Evolutionary conservation across 1,140 invertebrate genomes (phyloP), one percentile per base, ranked within the genome.

Genomic region (Brachionus rubens): DNA sequence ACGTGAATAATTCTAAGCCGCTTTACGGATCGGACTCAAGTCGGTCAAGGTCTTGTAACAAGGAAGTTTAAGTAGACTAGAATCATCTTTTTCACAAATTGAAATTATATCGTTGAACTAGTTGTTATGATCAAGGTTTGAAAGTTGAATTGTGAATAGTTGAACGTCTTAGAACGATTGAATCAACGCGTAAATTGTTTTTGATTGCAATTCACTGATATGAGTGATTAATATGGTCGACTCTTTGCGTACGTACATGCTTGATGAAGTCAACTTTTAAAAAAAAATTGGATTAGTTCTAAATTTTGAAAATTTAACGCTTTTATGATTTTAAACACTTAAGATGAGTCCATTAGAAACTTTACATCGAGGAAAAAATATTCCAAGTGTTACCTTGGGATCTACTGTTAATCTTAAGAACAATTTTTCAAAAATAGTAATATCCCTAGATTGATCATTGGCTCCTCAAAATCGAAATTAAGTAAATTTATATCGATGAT

Each of bases 31-130:
- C 0, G 94, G 93, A 40, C 91, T 89, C 3, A 98, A 87, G 82
- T 91, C 93, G 0, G 88, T 88, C 0, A 96, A 90, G 41, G 90
- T 89, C 83, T 98, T 98, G 81, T 97, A 98, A 81, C 95, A 97
- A 1, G 94, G 91, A 14, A 92, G 86, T 82, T 95, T 96, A 43
- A 88, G 87, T 1, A 98, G 83, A 77, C 88, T 88, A 0, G 88
- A 80, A 82, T 98, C 94, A 79, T 96, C 93, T 0, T 89, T 89
- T 80, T 97, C 94, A 84, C 92, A 94, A 5, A 98, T 85, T 0
- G 89, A 90, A 0, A 91, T 82, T 6, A 98, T 80, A 84, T 98
- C 92, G 41, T 75, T 67, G 77, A 33, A 77, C 3, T 77, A 75
- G 7, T 47, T 50, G 36, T 33, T 14, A 4, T 52, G 43, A 77